These are phyloP conservation scores for Cantharis nigra DNA, from an alignment of 2,888 invertebrate genomes.

Conservation along the genomic window DNA sequence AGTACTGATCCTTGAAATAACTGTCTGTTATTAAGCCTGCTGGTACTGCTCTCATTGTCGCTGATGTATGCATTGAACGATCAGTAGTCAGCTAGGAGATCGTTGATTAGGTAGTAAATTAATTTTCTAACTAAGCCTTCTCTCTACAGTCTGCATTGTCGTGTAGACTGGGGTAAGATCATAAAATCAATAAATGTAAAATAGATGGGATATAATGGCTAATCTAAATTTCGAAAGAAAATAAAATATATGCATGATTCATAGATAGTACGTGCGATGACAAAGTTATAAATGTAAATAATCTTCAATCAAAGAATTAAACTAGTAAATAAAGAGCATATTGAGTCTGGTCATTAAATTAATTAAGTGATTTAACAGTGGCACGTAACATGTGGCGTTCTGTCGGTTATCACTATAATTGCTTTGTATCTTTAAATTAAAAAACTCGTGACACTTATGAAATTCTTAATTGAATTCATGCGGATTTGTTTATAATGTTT, in stretches of 20 bases:
- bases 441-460: constrained; percentile 21
- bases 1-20: too few species aligned
- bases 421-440: neutral
- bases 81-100: too few species aligned
- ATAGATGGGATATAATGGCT: too few species aligned
- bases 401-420: neutral
- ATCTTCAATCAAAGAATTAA: constrained; percentile 3
- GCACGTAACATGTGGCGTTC: constrained; percentile 21
- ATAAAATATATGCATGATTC: neutral
- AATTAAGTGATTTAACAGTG: constrained; percentile 21
- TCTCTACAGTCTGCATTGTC: too few species aligned
- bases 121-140: too few species aligned
- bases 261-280: neutral
- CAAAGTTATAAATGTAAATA: neutral
- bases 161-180: too few species aligned
- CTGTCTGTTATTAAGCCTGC: too few species aligned
- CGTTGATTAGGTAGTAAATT: too few species aligned
- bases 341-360: constrained; percentile 20
- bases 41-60: too few species aligned
- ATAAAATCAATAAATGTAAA: too few species aligned
- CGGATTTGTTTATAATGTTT: constrained; percentile 12
- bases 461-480: constrained; percentile 14
- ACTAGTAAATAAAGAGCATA: constrained; percentile 10
- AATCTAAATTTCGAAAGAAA: too few species aligned
- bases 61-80: too few species aligned